Percentiles rank a stretch among this genome's conserved stretches.
phyloP scores from a whole-genome alignment of 1,140 invertebrate species.

The Cotesia vestalis region DNA sequence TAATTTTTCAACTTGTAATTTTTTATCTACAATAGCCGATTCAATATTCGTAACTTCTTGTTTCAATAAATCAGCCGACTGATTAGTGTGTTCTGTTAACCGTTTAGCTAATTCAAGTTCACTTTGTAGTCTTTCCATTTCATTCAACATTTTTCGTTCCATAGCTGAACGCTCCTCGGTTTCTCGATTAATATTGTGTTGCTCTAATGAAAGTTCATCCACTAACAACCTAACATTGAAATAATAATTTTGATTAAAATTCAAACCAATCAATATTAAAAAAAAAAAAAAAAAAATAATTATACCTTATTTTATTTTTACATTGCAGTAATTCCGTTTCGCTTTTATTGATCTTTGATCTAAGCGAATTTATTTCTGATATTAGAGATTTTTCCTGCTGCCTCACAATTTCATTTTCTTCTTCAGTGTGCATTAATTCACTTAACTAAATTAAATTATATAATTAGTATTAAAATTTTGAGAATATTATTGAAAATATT shows the following conservation, averaged over 20 bases:
- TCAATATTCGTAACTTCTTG: constrained; percentile 81
- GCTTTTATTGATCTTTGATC: constrained; percentile 86
- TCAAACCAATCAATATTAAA: background rate
- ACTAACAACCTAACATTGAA: constrained; percentile 66
- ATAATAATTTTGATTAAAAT: constrained; percentile 6
- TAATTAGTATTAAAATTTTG: constrained; percentile 27
- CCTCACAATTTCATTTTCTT: constrained; percentile 87
- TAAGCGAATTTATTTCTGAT: constrained; percentile 82
- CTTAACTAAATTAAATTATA: constrained; percentile 69
- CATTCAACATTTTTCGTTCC: constrained; percentile 33
- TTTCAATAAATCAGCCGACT: constrained; percentile 82
- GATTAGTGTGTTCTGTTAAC: constrained; percentile 80
- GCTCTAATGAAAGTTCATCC: constrained; percentile 71
- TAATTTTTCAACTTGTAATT: constrained; percentile 83
- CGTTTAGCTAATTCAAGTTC: constrained; percentile 80
- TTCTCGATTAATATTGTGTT: constrained; percentile 59
- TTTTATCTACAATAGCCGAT: constrained; percentile 83
- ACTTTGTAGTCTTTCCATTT: constrained; percentile 35
- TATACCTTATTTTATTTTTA: constrained; percentile 85
- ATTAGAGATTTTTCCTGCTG: constrained; percentile 87
- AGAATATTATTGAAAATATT: constrained; percentile 25
- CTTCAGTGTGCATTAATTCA: constrained; percentile 81
- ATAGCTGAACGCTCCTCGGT: constrained; percentile 33
- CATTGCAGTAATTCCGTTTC: constrained; percentile 88
- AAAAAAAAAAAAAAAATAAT: constrained; percentile 7